Evolutionary conservation across 2,888 invertebrate species (phyloP).

Genomic region (Epinotia brunnichana): DNA sequence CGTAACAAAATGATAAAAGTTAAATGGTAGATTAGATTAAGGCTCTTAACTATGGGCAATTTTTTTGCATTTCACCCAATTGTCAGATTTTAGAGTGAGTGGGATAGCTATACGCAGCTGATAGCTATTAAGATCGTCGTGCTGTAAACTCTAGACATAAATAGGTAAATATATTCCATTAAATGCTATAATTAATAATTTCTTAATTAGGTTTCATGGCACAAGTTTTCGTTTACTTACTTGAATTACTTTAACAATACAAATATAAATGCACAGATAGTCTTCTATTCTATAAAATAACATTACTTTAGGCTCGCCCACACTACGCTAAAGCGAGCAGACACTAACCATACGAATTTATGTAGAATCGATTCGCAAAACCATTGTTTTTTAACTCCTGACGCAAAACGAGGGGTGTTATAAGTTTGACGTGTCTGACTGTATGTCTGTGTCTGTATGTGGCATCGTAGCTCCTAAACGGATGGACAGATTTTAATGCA

Average conservation of each 20-base stretch:
- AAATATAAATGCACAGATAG: slow-evolving; percentile 6
- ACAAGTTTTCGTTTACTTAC: slow-evolving; percentile 7
- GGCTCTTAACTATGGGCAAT: no score
- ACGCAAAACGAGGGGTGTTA: no score
- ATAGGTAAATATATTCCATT: background rate
- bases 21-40: no score
- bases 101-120: no score
- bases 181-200: slow-evolving; percentile 5
- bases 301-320: background rate
- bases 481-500: no score
- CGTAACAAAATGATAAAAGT: no score
- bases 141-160: background rate
- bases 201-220: slow-evolving; percentile 16
- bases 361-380: background rate
- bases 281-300: background rate
- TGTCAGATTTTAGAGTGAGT: no score
- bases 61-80: no score
- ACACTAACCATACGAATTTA: background rate
- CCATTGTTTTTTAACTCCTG: background rate
- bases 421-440: no score
- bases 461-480: no score
- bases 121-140: background rate
- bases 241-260: background rate
- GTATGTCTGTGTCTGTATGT: no score
- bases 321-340: background rate